Conservation (phyloP, 2,113 vertebrate genomes). For the Macrotis lagotis region DNA sequence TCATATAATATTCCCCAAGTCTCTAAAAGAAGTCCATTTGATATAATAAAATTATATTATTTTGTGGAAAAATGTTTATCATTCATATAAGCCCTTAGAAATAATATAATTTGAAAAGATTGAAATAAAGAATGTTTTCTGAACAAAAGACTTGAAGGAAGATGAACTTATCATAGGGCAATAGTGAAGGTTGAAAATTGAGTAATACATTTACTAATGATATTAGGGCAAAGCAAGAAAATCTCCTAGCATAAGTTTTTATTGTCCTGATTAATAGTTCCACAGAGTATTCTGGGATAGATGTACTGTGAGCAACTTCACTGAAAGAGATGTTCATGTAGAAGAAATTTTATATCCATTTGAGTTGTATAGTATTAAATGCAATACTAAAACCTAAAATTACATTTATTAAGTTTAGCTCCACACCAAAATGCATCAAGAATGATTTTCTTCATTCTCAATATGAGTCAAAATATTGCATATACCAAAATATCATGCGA, state of each 20-base stretch:
- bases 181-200: not conserved
- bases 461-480: conserved; percentile 57
- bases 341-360: not conserved
- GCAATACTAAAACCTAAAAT: conserved; percentile 29
- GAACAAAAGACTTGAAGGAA: no score
- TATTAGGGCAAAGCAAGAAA: not conserved
- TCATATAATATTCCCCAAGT: not conserved
- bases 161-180: not conserved
- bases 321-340: not conserved
- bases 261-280: not conserved
- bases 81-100: not conserved
- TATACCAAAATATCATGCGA: conserved; percentile 22
- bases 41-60: not conserved
- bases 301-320: no score
- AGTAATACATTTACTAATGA: not conserved
- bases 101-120: not conserved
- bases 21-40: not conserved
- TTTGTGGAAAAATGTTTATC: not conserved
- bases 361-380: not conserved
- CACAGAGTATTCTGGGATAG: not conserved
- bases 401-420: conserved; percentile 63
- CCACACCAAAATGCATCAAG: conserved; percentile 63
- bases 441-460: conserved; percentile 63
- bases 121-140: not conserved
- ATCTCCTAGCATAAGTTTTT: not conserved